These are phyloP conservation scores for Stigmatopora argus DNA, from an alignment of 2,113 vertebrate genomes.

Conservation along the genomic window DNA sequence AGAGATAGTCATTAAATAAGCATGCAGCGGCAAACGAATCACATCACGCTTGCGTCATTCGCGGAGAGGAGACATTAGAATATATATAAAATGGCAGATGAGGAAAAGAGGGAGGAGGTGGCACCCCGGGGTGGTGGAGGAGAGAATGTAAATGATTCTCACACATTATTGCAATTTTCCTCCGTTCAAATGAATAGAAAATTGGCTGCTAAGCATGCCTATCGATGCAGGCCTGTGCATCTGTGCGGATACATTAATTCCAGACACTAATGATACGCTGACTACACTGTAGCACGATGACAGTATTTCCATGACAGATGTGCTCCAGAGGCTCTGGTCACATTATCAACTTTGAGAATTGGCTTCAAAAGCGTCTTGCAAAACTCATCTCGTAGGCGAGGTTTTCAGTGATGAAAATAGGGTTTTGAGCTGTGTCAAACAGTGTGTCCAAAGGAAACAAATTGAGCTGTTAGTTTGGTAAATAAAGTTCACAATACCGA, in stretches of 20 bases:
- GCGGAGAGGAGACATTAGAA: constrained; percentile 5
- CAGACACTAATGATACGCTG: constrained; percentile 26
- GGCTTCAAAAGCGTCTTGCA: constrained; percentile 28
- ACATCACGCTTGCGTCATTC: constrained; percentile 18
- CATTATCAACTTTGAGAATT: constrained; percentile 38
- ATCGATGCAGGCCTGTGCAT: constrained; percentile 32
- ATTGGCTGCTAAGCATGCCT: constrained; percentile 41
- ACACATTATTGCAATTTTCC: constrained; percentile 32
- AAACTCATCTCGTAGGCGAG: constrained; percentile 31
- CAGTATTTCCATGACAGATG: constrained; percentile 33
- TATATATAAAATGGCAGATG: constrained; percentile 8
- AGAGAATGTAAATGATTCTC: constrained; percentile 34
- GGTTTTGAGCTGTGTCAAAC: constrained; percentile 22
- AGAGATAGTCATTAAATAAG: constrained; percentile 33
- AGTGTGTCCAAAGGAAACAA: constrained; percentile 30
- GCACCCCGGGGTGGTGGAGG: constrained; percentile 2
- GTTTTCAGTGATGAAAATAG: constrained; percentile 35
- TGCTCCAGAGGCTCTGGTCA: constrained; percentile 22
- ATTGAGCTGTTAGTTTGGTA: constrained; percentile 28
- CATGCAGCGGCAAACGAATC: constrained; percentile 23
- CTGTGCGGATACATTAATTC: constrained; percentile 33
- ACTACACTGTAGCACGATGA: constrained; percentile 14
- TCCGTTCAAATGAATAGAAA: constrained; percentile 37
- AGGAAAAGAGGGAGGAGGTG: constrained; percentile 35
- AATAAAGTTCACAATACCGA: constrained; percentile 29